Percentiles rank a stretch among this genome's conserved stretches.
Conservation (phyloP, 2,888 invertebrate species). For the Unio delphinus region DNA sequence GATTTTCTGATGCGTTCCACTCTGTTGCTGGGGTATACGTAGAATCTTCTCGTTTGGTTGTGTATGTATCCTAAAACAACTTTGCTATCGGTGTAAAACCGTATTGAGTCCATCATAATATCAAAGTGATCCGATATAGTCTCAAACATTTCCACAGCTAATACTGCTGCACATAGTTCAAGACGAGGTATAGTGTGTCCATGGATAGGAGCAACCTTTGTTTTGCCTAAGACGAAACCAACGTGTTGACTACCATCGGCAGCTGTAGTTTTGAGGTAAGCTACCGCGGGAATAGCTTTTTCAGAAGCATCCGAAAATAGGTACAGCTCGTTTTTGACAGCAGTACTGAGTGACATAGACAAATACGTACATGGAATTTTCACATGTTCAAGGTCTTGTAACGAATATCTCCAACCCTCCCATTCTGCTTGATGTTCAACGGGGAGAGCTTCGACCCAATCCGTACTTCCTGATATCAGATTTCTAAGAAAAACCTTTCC, state of each 20-base stretch:
- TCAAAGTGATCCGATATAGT: conserved; percentile 15
- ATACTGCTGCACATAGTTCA: conserved; percentile 38
- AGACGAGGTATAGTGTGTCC: conserved; percentile 39
- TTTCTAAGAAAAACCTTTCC: conserved; percentile 29
- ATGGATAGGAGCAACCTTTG: conserved; percentile 29
- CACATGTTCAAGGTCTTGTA: conserved; percentile 14
- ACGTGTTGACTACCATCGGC: conserved; percentile 5
- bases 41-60: conserved; percentile 31
- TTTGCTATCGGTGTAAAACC: conserved; percentile 32
- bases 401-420: conserved; percentile 29
- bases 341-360: conserved; percentile 1
- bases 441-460: conserved; percentile 36
- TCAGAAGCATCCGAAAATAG: conserved; percentile 44
- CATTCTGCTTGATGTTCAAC: conserved; percentile 12
- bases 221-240: conserved; percentile 39
- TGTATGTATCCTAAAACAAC: conserved; percentile 34
- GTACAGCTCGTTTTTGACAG: conserved; percentile 13
- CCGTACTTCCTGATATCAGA: conserved; percentile 13
- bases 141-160: conserved; percentile 26
- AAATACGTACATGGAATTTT: conserved; percentile 21
- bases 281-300: conserved; percentile 36
- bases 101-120: conserved; percentile 5
- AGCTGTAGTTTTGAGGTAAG: conserved; percentile 20
- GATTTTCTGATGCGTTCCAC: conserved; percentile 10
- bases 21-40: conserved; percentile 21